Percentiles rank a stretch among this genome's conserved stretches.
Conservation (phyloP, 1,140 invertebrate genomes). For the Drosophila elegans region DNA sequence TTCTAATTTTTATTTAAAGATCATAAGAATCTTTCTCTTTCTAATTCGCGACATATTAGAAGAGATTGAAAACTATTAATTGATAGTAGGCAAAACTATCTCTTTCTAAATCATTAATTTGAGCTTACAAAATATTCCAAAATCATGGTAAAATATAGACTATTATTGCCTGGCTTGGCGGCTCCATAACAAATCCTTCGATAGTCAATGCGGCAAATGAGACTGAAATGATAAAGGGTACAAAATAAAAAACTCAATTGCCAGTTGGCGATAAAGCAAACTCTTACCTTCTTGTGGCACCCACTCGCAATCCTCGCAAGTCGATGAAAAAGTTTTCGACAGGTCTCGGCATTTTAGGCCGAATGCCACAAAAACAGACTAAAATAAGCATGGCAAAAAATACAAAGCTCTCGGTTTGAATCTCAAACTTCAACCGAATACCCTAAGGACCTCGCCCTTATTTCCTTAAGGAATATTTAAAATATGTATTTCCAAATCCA, state of each 20-base stretch:
- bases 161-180: neutral
- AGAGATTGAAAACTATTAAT: neutral
- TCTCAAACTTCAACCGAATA: conserved; percentile 4
- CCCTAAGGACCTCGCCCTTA: neutral
- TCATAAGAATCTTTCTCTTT: neutral
- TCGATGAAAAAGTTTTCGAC: conserved; percentile 52
- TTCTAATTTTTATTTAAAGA: conserved; percentile 5
- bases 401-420: neutral
- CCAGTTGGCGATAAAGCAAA: conserved; percentile 43
- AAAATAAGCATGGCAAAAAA: conserved; percentile 8
- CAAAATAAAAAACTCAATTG: conserved; percentile 25
- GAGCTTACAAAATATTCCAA: neutral
- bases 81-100: neutral
- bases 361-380: conserved; percentile 38
- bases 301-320: conserved; percentile 30
- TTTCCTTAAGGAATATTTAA: neutral
- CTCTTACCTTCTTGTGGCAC: conserved; percentile 22
- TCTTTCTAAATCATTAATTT: no score
- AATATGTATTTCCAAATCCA: conserved; percentile 5
- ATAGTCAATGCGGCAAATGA: conserved; percentile 11
- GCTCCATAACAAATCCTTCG: conserved; percentile 3
- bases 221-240: conserved; percentile 2
- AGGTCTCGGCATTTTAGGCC: conserved; percentile 48
- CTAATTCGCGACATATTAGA: conserved; percentile 1
- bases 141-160: neutral